Percentiles rank a stretch among this genome's conserved stretches.
Conservation (phyloP, 2,797 vertebrate species). For the Holocentrus rufus region DNA sequence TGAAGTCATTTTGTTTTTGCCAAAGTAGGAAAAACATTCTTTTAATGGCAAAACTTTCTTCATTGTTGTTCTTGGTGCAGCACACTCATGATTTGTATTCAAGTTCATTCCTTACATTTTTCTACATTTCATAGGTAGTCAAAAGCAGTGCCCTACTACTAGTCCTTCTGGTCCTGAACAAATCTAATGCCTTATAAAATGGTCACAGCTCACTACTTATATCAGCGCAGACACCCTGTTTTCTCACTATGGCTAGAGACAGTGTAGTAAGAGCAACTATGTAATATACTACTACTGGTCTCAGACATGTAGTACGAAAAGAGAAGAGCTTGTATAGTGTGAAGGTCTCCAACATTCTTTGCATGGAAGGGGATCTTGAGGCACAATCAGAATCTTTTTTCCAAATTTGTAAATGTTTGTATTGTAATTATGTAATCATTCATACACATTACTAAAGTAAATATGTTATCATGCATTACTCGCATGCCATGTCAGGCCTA, state of each 20-base stretch:
- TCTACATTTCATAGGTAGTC: constrained; percentile 73
- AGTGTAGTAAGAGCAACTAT: constrained; percentile 33
- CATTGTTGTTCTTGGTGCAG: constrained; percentile 65
- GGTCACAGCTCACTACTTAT: constrained; percentile 65
- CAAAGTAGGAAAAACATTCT: constrained; percentile 73
- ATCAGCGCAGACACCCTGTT: constrained; percentile 61
- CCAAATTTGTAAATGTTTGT: constrained; percentile 84
- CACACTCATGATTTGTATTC: constrained; percentile 75
- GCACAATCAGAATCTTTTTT: constrained; percentile 72
- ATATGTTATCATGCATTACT: constrained; percentile 79
- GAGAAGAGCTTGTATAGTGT: constrained; percentile 58
- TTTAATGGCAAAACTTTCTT: constrained; percentile 62
- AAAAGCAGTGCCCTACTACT: constrained; percentile 56
- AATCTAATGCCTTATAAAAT: constrained; percentile 80
- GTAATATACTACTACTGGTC: constrained; percentile 45
- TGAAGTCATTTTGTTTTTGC: constrained; percentile 60
- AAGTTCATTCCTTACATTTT: constrained; percentile 66
- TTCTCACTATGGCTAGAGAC: constrained; percentile 57
- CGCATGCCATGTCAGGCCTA: constrained; percentile 76
- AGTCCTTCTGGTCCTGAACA: constrained; percentile 59
- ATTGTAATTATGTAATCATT: constrained; percentile 81
- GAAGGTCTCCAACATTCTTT: constrained; percentile 74
- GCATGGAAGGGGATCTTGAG: constrained; percentile 78
- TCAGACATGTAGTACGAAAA: constrained; percentile 49
- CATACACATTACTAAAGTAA: constrained; percentile 74